phyloP scores from a whole-genome alignment of 2,113 vertebrate genomes.

The Eolophus roseicapilla region DNA sequence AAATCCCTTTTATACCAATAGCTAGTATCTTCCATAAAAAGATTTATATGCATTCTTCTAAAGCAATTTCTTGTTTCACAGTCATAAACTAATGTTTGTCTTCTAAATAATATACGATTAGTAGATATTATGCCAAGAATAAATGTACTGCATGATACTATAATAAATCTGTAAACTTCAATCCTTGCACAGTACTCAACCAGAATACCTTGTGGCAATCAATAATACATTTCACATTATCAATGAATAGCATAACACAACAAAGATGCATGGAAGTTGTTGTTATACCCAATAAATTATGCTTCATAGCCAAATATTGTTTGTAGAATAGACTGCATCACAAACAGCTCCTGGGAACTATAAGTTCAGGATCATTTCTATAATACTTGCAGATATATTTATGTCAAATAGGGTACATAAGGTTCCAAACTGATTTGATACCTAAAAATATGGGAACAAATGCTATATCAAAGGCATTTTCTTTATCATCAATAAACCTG shows the following conservation, averaged over 20 bases:
- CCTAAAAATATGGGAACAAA: conserved; percentile 6
- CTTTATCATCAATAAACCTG: neutral
- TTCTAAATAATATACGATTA: conserved; percentile 34
- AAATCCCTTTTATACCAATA: conserved; percentile 11
- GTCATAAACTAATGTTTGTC: conserved; percentile 32
- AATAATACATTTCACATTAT: neutral
- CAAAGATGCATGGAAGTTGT: conserved; percentile 8
- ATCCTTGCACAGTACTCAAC: neutral
- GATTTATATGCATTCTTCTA: neutral
- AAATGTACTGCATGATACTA: neutral
- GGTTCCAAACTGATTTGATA: conserved; percentile 14
- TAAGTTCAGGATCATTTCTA: neutral
- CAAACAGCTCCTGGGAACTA: neutral
- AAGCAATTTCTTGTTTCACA: conserved; percentile 11
- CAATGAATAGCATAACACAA: neutral
- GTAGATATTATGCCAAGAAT: conserved; percentile 23
- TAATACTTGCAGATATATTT: conserved; percentile 3
- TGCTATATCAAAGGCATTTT: neutral
- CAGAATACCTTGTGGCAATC: conserved; percentile 7
- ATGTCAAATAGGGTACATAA: neutral
- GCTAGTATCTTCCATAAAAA: neutral
- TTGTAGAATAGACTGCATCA: neutral
- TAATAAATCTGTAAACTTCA: conserved; percentile 5
- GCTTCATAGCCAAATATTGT: neutral
- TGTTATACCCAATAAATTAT: neutral